Base-by-base conservation (phyloP, 2,888 invertebrate species). In the Tinea semifulvella region DNA sequence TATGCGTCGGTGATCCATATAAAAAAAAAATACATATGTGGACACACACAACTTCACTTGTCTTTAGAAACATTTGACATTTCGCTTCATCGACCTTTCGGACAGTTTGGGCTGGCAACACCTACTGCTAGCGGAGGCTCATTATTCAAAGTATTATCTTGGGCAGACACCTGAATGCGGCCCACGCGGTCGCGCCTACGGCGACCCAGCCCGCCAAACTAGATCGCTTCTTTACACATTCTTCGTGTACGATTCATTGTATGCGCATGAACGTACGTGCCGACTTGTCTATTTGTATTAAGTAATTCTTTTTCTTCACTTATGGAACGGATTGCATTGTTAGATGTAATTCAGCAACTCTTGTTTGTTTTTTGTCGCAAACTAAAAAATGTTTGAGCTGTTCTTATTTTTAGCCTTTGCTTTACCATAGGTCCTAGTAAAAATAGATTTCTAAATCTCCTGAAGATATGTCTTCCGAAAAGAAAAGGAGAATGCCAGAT, bases 81-180 rank as follows among this genome's bases (percentile, higher is more conserved):
- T 75, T 73, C 68, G 68, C 69, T 68, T 64, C 57, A 59, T 14
- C 55, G 75, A 77, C 75, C 75, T 75, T 70, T 75, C 61, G 60
- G 62, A 58, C 59, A 58, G 62, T 67, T 68, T 68, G 65, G 73
- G 65, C 61, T 58, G 55, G 55, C 56, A 52, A 61, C 63, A 63
- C 60, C 56, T 61, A 71, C 74, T 68, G 73, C 70, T 20, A 18
- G 19, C 31, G 6, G 11, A 7, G 38, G 26, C 56, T 58, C 57
- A 54, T 58, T 66, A 68, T 67, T 63, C 60, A 60, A 57, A 53
- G 56, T 54, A 58, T 57, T 57, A 61, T 57, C 53, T 50, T 47
- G 27, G 45, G 40, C 26, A 47, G 55, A 56, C 54, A 47, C 47
- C 50, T 49, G 53, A 48, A 48, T 47, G 46, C 54, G 51, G 49